These are phyloP conservation scores for Notarius quadriscutis DNA, from an alignment of 2,113 vertebrate species.

Conservation along the genomic window DNA sequence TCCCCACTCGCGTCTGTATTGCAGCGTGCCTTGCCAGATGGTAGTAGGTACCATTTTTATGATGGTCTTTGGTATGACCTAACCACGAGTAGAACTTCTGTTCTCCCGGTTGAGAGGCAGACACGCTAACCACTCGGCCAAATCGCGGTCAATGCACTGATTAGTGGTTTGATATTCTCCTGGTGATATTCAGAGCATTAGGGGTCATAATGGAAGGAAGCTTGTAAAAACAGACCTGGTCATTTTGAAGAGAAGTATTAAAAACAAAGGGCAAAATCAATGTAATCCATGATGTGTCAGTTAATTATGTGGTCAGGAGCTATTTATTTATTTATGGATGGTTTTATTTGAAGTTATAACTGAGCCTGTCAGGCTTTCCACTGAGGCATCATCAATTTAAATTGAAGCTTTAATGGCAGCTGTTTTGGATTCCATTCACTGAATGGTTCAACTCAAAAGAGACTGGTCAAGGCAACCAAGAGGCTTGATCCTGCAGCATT, in stretches of 20 bases:
- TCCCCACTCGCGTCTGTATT: too few species aligned
- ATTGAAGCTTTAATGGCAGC: conserved; percentile 9
- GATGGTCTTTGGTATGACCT: too few species aligned
- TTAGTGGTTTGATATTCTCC: conserved; percentile 25
- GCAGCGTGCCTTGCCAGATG: too few species aligned
- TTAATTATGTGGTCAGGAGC: conserved; percentile 6
- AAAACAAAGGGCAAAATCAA: conserved; percentile 40
- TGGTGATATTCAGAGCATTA: conserved; percentile 12
- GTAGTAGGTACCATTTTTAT: too few species aligned
- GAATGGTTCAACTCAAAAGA: neutral
- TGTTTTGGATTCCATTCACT: neutral
- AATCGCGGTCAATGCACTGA: conserved; percentile 24
- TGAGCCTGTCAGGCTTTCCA: neutral
- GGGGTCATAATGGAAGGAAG: neutral
- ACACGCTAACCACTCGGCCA: too few species aligned
- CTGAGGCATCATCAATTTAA: neutral
- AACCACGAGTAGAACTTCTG: too few species aligned
- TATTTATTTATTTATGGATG: conserved; percentile 33
- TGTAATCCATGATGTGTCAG: neutral
- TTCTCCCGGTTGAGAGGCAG: too few species aligned
- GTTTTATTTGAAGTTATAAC: conserved; percentile 13
- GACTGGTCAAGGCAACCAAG: neutral
- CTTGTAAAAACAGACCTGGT: conserved; percentile 34
- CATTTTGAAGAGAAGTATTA: conserved; percentile 17
- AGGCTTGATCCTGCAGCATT: neutral